A percentile compares a stretch with the other conserved stretches of the same genome.
phyloP scores from a whole-genome alignment of 2,113 vertebrate species.

The Pipra filicauda region DNA sequence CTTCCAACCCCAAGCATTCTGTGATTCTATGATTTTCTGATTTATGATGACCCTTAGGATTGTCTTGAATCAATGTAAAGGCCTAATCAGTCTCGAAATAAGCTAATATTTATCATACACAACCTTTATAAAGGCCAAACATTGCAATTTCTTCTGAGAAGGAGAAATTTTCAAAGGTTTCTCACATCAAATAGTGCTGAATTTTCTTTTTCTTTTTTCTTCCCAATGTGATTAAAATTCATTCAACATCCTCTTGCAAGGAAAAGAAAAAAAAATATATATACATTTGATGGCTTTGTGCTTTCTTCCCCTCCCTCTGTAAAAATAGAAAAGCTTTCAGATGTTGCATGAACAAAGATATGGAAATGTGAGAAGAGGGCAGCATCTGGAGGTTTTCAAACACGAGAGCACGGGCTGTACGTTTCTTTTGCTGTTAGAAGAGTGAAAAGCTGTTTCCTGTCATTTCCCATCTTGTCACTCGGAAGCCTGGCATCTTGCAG shows the following conservation, averaged over 20 bases:
- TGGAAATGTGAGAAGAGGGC: constrained; percentile 78
- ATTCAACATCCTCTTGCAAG: constrained; percentile 32
- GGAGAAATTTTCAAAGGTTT: constrained; percentile 58
- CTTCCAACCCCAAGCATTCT: neutral
- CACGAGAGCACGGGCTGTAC: constrained; percentile 79
- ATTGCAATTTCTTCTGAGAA: neutral
- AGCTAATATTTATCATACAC: constrained; percentile 25
- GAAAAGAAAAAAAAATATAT: neutral
- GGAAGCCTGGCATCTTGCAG: constrained; percentile 89
- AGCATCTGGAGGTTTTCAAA: constrained; percentile 91
- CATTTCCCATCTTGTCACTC: constrained; percentile 96
- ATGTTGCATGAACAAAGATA: constrained; percentile 82
- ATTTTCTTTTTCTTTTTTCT: constrained; percentile 14
- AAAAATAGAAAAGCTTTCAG: constrained; percentile 74
- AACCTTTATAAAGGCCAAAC: constrained; percentile 5
- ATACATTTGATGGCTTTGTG: constrained; percentile 62
- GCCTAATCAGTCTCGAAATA: neutral
- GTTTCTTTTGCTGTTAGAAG: constrained; percentile 80
- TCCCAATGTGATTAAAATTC: constrained; percentile 57
- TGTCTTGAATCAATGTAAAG: neutral
- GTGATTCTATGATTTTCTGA: neutral
- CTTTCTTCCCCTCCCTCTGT: constrained; percentile 47
- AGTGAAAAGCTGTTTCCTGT: constrained; percentile 95
- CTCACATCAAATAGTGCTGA: constrained; percentile 48
- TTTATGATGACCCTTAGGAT: neutral